Conservation (phyloP, 2,113 vertebrate genomes). For the Anguilla rostrata region DNA sequence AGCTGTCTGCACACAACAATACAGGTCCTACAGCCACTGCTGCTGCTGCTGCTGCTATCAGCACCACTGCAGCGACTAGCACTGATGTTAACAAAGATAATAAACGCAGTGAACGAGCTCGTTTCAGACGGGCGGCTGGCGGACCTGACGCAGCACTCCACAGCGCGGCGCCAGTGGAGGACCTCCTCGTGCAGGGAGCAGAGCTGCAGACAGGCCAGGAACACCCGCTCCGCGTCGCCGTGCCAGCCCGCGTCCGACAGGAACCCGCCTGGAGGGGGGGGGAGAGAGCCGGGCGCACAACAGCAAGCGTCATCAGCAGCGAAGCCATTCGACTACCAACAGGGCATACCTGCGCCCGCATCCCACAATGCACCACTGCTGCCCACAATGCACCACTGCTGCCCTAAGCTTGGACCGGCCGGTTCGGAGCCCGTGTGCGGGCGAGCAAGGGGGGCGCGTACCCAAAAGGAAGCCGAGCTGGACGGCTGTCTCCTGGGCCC, state of each 20-base stretch:
- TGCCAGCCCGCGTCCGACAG: slow-evolving; percentile 98
- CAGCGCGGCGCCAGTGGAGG: slow-evolving; percentile 91
- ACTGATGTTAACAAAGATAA: no score
- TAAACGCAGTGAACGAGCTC: neutral
- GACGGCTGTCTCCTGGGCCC: slow-evolving; percentile 97
- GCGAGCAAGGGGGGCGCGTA: slow-evolving; percentile 46
- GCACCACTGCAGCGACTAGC: no score
- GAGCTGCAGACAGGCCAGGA: slow-evolving; percentile 94
- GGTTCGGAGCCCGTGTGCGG: no score
- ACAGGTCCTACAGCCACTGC: no score
- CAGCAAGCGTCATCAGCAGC: neutral
- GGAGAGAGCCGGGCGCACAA: neutral
- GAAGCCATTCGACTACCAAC: no score
- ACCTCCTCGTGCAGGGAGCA: slow-evolving; percentile 95
- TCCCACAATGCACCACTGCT: neutral
- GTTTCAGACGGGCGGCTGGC: slow-evolving; percentile 24
- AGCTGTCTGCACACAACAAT: no score
- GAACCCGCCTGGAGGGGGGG: slow-evolving; percentile 84
- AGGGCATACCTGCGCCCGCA: neutral
- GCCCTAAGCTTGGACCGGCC: no score
- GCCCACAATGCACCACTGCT: neutral
- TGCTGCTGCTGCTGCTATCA: no score
- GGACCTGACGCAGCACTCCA: slow-evolving; percentile 97
- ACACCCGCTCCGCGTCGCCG: slow-evolving; percentile 96
- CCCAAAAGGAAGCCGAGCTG: slow-evolving; percentile 97